These are phyloP conservation scores for Meloe dianella DNA, from an alignment of 2,888 invertebrate species.

Conservation along the genomic window DNA sequence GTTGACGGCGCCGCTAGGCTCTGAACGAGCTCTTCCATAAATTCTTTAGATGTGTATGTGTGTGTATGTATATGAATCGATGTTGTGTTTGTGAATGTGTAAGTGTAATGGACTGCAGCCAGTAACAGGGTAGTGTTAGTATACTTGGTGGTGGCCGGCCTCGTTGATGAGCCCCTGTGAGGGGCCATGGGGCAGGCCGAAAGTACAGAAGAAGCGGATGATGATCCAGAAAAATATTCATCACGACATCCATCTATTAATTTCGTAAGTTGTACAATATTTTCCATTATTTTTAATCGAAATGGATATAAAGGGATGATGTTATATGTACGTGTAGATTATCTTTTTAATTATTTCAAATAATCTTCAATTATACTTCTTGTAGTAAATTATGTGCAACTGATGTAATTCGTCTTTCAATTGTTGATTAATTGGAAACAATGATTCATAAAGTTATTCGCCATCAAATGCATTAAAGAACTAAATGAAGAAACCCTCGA, in stretches of 20 bases:
- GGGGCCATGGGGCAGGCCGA: constrained; percentile 65
- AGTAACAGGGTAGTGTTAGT: neutral
- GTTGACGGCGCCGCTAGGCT: neutral
- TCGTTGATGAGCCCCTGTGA: constrained; percentile 62
- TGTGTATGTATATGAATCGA: neutral
- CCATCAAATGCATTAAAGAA: neutral
- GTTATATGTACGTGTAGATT: too few species aligned
- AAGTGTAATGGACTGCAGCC: neutral
- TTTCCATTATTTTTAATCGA: neutral
- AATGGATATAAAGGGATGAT: neutral
- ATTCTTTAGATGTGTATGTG: neutral
- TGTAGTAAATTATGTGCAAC: too few species aligned
- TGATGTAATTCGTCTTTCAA: neutral
- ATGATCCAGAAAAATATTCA: constrained; percentile 62
- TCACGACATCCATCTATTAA: constrained; percentile 62
- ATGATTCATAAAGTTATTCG: neutral
- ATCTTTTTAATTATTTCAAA: too few species aligned
- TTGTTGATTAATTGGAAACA: neutral
- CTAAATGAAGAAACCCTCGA: neutral
- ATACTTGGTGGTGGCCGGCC: constrained; percentile 19
- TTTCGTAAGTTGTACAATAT: constrained; percentile 57
- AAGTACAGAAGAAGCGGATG: constrained; percentile 61
- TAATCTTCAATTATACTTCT: too few species aligned
- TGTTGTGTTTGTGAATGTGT: neutral
- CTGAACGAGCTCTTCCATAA: neutral